phyloP scores from a whole-genome alignment of 2,113 vertebrate genomes.

The Erpornis zantholeuca region DNA sequence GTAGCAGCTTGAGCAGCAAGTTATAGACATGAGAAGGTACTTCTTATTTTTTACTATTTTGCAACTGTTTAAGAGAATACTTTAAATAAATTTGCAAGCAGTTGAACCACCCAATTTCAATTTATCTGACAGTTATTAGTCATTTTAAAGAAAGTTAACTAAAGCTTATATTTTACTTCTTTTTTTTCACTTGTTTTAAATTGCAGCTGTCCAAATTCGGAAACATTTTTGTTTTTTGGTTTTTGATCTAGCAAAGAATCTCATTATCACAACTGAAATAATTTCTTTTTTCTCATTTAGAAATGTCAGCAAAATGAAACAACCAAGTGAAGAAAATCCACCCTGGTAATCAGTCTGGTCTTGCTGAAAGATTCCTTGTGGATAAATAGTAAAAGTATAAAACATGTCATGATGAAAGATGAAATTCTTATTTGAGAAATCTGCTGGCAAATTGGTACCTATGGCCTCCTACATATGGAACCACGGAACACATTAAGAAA shows the following conservation, averaged over 20 bases:
- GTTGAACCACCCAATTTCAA: neutral
- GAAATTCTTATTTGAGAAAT: neutral
- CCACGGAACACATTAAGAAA: neutral
- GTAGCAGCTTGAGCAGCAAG: neutral
- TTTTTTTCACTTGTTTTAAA: neutral
- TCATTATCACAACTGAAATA: neutral
- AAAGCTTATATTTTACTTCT: neutral
- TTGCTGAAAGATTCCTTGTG: neutral
- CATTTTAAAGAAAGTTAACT: neutral
- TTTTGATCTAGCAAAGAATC: neutral
- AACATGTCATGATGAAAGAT: neutral
- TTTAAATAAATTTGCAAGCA: neutral
- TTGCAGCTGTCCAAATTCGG: neutral
- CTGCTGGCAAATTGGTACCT: neutral
- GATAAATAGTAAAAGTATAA: neutral
- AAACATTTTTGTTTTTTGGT: neutral
- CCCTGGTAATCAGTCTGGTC: neutral
- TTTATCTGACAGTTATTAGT: neutral
- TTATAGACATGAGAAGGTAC: neutral
- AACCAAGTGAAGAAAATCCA: neutral
- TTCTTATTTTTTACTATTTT: neutral
- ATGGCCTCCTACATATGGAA: neutral
- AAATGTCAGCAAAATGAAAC: neutral
- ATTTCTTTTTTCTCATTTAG: neutral
- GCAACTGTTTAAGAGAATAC: accelerated